These are phyloP conservation scores for Struthidea cinerea DNA, from an alignment of 2,113 vertebrate species.

Conservation along the genomic window DNA sequence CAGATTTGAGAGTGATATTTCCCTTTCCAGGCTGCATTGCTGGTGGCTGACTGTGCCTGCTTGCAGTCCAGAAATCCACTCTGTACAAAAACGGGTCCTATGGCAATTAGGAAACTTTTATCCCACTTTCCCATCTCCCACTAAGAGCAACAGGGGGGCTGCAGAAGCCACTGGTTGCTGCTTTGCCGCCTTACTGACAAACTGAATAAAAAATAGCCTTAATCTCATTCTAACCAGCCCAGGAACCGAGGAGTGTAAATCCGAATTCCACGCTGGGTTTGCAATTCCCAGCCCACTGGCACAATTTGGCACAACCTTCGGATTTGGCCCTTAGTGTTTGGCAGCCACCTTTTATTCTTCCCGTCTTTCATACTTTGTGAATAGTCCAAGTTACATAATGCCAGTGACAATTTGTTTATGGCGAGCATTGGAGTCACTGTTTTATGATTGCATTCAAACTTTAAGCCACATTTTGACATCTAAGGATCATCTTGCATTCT, in stretches of 20 bases:
- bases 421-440: slow-evolving; percentile 37
- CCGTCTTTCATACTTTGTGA: slow-evolving; percentile 23
- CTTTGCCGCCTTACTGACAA: background rate
- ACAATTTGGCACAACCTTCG: background rate
- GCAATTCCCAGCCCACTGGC: background rate
- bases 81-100: background rate
- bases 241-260: background rate
- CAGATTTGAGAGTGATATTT: background rate
- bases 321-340: slow-evolving; percentile 22
- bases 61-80: background rate
- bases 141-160: background rate
- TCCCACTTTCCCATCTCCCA: background rate
- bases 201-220: background rate
- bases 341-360: slow-evolving; percentile 46
- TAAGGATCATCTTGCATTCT: slow-evolving; percentile 45
- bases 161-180: background rate
- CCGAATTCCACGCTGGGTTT: background rate
- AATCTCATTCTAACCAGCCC: background rate
- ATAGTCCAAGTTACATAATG: slow-evolving; percentile 56
- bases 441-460: slow-evolving; percentile 57
- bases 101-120: background rate
- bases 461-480: slow-evolving; percentile 45
- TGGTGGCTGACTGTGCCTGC: background rate
- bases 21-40: background rate
- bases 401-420: slow-evolving; percentile 53